phyloP scores from a whole-genome alignment of 2,797 vertebrate species.

The Cyprinella venusta region DNA sequence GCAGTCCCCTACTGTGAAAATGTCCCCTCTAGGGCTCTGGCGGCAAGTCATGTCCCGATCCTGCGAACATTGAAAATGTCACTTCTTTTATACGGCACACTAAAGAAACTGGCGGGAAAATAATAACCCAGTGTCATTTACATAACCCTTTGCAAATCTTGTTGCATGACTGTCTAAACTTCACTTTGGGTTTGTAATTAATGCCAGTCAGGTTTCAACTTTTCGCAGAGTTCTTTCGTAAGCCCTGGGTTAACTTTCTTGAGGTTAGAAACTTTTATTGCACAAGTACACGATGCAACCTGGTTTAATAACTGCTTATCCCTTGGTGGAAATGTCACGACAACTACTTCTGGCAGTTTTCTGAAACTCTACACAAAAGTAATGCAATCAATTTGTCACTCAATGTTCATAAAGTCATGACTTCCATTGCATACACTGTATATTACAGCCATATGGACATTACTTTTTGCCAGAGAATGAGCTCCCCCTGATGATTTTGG shows the following conservation, averaged over 20 bases:
- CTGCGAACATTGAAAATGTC: conserved; percentile 69
- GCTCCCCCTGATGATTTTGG: background rate
- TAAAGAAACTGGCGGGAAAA: background rate
- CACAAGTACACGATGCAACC: background rate
- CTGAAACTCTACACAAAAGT: background rate
- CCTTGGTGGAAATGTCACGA: background rate
- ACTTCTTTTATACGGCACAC: background rate
- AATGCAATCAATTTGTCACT: background rate
- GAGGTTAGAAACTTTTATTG: background rate
- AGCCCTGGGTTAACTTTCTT: background rate
- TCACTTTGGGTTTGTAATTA: background rate
- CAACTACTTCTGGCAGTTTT: background rate
- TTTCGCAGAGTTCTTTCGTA: background rate
- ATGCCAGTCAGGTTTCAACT: background rate
- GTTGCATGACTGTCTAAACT: background rate
- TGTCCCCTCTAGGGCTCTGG: conserved; percentile 91
- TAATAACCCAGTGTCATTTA: background rate
- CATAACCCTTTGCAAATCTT: background rate
- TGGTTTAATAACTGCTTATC: background rate
- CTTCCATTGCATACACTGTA: background rate
- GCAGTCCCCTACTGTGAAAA: conserved; percentile 84
- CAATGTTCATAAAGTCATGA: background rate
- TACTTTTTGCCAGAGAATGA: conserved; percentile 3
- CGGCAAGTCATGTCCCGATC: conserved; percentile 94
- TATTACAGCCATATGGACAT: background rate